Evolutionary conservation across 2,797 vertebrate genomes (phyloP).

Genomic region (Neoniphon sammara): DNA sequence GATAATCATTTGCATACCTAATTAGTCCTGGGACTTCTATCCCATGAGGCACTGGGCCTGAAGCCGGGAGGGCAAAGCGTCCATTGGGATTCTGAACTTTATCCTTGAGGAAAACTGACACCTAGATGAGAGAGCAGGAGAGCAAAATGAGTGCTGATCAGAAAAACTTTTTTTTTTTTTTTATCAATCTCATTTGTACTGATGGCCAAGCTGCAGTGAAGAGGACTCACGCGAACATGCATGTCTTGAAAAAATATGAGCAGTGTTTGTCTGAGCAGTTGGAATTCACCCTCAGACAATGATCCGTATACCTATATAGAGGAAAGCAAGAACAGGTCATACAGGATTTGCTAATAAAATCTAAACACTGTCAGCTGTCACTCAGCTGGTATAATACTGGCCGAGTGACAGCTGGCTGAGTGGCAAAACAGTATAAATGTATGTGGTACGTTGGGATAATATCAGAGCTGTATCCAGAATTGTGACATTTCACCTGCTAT

Average conservation of each 20-base stretch:
- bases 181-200: background rate
- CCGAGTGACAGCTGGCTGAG: too few relatives aligned
- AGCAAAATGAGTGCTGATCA: accelerated
- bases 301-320: constrained; percentile 81
- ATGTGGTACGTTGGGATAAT: background rate
- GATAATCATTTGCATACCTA: constrained; percentile 78
- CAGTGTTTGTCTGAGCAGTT: constrained; percentile 92
- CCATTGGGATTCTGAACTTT: constrained; percentile 78
- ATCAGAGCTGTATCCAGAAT: background rate
- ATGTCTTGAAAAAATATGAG: constrained; percentile 93
- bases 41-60: constrained; percentile 89
- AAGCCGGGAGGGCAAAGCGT: constrained; percentile 79
- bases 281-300: constrained; percentile 90
- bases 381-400: background rate
- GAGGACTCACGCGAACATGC: constrained; percentile 88
- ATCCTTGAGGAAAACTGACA: constrained; percentile 77
- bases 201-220: background rate
- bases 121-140: constrained; percentile 53
- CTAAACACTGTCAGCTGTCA: background rate
- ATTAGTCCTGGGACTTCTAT: constrained; percentile 91
- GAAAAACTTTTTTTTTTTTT: background rate
- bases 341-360: background rate
- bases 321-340: constrained; percentile 10
- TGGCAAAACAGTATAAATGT: too few relatives aligned
- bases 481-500: background rate